Conservation (phyloP, 2,888 invertebrate species). For the Rambutsinella grinnellia region DNA sequence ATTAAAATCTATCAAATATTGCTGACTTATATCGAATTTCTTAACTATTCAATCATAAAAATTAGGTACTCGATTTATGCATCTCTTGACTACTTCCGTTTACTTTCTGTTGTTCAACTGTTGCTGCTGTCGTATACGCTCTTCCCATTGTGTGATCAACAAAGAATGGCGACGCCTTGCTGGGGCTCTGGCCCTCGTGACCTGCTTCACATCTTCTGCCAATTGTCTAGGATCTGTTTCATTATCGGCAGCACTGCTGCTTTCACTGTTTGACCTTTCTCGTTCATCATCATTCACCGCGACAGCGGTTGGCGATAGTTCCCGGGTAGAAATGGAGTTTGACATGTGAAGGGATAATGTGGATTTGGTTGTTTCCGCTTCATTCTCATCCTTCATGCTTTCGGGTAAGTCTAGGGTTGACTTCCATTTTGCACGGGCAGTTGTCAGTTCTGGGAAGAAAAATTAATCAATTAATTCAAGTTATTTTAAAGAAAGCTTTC, state of each 20-base stretch:
- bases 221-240: slow-evolving; percentile 8
- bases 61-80: too few relatives aligned
- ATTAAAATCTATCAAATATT: too few relatives aligned
- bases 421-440: slow-evolving; percentile 58
- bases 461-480: background rate
- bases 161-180: slow-evolving; percentile 58
- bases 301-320: background rate
- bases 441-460: slow-evolving; percentile 53
- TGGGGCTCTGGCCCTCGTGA: slow-evolving; percentile 34
- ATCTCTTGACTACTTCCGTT: too few relatives aligned
- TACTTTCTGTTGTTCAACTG: slow-evolving; percentile 49
- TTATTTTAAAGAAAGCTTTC: background rate
- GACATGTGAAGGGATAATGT: slow-evolving; percentile 10
- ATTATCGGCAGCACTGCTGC: slow-evolving; percentile 4
- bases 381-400: slow-evolving; percentile 34
- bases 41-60: too few relatives aligned
- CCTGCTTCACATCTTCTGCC: slow-evolving; percentile 39
- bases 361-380: slow-evolving; percentile 23
- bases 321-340: background rate
- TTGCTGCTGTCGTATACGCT: slow-evolving; percentile 60
- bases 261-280: background rate
- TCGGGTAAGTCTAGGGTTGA: slow-evolving; percentile 59
- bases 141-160: slow-evolving; percentile 61
- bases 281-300: background rate
- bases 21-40: too few relatives aligned